A percentile compares a stretch with the other conserved stretches of the same genome.
Conservation (phyloP, 2,797 vertebrate species). For the Halcyon leucocephala region DNA sequence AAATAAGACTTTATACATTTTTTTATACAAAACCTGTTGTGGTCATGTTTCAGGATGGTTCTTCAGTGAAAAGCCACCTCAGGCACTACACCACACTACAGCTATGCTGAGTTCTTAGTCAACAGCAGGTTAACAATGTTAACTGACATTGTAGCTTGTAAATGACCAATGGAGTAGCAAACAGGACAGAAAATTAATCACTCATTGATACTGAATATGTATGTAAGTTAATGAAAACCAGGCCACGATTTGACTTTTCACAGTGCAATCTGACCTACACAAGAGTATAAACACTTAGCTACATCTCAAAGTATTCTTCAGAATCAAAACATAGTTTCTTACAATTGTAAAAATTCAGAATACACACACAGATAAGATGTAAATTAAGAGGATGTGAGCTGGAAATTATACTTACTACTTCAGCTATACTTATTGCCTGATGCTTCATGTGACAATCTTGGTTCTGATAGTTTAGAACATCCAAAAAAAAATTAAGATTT, state of each 20-base stretch:
- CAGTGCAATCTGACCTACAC: not conserved
- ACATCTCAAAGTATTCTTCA: not conserved
- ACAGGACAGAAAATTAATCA: not conserved
- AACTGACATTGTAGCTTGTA: not conserved
- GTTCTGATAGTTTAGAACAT: not conserved
- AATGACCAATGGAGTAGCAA: not conserved
- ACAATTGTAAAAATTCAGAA: not conserved
- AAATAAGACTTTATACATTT: not conserved
- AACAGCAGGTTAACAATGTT: not conserved
- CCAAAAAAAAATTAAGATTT: not conserved
- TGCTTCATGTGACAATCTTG: not conserved
- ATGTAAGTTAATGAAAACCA: not conserved
- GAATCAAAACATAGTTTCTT: not conserved
- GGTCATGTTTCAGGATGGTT: not conserved
- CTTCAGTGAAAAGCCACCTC: not conserved
- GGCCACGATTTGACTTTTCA: not conserved
- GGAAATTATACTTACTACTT: not conserved
- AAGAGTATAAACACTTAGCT: not conserved
- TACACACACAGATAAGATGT: not conserved
- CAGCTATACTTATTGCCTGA: not conserved
- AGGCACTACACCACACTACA: not conserved
- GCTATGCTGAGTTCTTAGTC: not conserved
- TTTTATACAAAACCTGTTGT: not conserved
- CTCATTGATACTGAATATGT: not conserved
- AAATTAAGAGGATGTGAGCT: not conserved